Conservation (phyloP, 2,888 invertebrate genomes). For the Camptogramma bilineatum region DNA sequence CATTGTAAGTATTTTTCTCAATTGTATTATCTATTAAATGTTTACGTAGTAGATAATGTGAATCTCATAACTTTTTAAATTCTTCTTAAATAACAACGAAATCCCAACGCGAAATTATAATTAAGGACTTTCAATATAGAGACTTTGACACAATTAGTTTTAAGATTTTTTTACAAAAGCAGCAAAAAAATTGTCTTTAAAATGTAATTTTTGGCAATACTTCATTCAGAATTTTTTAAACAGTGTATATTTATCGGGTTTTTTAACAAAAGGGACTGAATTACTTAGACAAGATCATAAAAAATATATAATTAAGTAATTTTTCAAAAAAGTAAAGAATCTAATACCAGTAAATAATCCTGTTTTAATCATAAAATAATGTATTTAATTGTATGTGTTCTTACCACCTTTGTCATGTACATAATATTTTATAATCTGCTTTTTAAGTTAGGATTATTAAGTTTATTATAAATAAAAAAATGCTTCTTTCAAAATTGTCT, state of each 20-base stretch:
- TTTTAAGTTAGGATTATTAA: slow-evolving; percentile 3
- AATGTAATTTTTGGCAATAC: too few relatives aligned
- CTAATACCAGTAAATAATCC: neutral
- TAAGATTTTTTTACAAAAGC: slow-evolving; percentile 13
- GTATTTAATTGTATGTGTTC: slow-evolving; percentile 55
- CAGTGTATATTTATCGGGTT: neutral
- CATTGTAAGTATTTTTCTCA: slow-evolving; percentile 14
- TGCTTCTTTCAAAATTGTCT: neutral
- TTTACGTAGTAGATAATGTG: slow-evolving; percentile 26
- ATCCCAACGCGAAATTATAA: slow-evolving; percentile 48
- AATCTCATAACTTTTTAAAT: slow-evolving; percentile 39
- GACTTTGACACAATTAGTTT: slow-evolving; percentile 30
- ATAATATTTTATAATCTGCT: slow-evolving; percentile 27
- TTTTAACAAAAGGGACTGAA: neutral
- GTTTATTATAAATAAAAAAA: neutral
- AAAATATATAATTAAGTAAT: neutral
- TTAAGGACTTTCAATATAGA: slow-evolving; percentile 30
- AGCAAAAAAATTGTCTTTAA: neutral
- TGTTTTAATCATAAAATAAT: slow-evolving; percentile 10
- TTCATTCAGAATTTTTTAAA: neutral
- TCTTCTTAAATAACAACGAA: slow-evolving; percentile 50
- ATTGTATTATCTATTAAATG: slow-evolving; percentile 29
- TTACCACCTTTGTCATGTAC: slow-evolving; percentile 66
- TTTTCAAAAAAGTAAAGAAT: neutral
- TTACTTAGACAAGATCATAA: neutral